These are phyloP conservation scores for Danio rerio DNA, from an alignment of 2,113 vertebrate species.

Conservation along the genomic window DNA sequence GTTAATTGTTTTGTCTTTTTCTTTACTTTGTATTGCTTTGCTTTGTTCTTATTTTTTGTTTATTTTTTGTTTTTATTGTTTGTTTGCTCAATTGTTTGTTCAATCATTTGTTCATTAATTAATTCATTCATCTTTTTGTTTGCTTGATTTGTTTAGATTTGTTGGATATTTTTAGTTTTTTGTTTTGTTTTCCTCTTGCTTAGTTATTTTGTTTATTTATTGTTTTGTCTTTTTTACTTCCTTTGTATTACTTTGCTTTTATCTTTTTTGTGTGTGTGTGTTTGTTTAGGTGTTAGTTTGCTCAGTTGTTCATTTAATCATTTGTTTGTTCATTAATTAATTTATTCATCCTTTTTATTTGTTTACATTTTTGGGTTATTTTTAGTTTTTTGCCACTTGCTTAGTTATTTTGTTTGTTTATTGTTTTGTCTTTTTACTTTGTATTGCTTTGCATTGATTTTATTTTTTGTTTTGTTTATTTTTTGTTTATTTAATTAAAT, in stretches of 20 bases:
- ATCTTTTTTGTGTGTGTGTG: not conserved
- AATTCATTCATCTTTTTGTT: too few relatives aligned
- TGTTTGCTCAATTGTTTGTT: not conserved
- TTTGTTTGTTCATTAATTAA: not conserved
- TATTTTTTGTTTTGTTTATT: too few relatives aligned
- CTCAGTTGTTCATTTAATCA: not conserved
- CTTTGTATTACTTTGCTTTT: not conserved
- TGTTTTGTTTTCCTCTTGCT: not conserved
- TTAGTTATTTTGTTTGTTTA: too few relatives aligned
- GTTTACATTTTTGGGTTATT: too few relatives aligned
- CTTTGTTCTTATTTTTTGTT: not conserved
- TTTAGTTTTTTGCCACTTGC: too few relatives aligned
- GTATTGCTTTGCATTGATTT: too few relatives aligned
- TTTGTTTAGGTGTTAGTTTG: not conserved
- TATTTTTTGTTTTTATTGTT: not conserved
- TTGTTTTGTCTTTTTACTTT: too few relatives aligned
- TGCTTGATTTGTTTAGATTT: too few relatives aligned
- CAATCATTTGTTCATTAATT: too few relatives aligned
- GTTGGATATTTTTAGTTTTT: not conserved
- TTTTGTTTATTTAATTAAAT: too few relatives aligned
- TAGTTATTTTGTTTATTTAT: not conserved
- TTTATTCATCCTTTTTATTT: too few relatives aligned
- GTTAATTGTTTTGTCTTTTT: not conserved
- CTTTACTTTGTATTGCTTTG: not conserved
- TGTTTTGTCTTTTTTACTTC: too few relatives aligned